Base-by-base conservation (phyloP, 1,140 invertebrate genomes). In the Acarapis woodi region DNA sequence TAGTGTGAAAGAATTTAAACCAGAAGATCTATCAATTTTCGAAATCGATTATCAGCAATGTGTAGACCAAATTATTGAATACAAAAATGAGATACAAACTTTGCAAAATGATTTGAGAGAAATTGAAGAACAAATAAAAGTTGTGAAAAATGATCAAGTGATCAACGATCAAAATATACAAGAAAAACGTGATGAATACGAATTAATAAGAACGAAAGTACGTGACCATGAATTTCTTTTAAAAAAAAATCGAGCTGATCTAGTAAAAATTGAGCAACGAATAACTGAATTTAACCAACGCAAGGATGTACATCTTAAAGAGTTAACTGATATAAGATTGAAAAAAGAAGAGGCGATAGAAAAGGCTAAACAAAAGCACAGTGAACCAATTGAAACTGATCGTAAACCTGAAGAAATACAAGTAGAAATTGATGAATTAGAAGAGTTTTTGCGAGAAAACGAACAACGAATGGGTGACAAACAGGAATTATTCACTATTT, bases 361-460 rank as follows among this genome's bases (percentile, higher is more conserved):
- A 37, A 16, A n/a, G 5, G 4, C n/a, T 8, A 3, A 31, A 12
- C n/a, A 14, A 32, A 38, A 20, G 8, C n/a, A 18, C 2, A 10
- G 10, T 3, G 19, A 40, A 50, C 49, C 29, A 44, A 49, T 29
- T 20, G 14, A 38, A 26, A 56, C 53, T 3, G 39, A 44, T 5
- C 38, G 53, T 37, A 45, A 42, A 5, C 31, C 45, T 3, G 36
- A 46, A n/a, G 49, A 51, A 21, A 35, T 56, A 2, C 43, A 51
- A 14, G 52, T 37, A 43, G 52, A 55, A 36, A 52, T 57, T 3
- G 44, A 42, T 15, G 52, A 55, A 41, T 51, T 53, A 6, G 35
- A 48, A 24, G 15, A 31, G 33, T 36, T 40, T 10, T n/a, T 44
- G 10, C 23, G 24, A 15, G 24, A 51, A 10, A 38, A 36, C 12